Evolutionary conservation across 1,140 invertebrate species (phyloP).

Genomic region (Ostrea edulis): DNA sequence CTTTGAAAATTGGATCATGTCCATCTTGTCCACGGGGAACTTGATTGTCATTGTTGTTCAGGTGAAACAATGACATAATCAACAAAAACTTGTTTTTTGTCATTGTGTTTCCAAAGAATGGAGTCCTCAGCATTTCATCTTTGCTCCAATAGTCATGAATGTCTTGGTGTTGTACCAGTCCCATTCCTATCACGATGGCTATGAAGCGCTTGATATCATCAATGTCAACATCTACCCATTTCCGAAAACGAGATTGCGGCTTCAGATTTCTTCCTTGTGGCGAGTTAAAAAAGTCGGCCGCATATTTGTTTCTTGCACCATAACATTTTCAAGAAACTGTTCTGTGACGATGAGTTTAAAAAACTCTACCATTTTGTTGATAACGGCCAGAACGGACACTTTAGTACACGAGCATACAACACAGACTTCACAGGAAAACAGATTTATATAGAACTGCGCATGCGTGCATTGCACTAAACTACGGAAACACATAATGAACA

Average conservation of each 20-base stretch:
- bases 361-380: conserved; percentile 2
- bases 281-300: too few species aligned
- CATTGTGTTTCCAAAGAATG: conserved; percentile 45
- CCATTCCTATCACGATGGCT: conserved; percentile 35
- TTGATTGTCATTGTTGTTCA: conserved; percentile 22
- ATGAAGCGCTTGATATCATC: conserved; percentile 46
- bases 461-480: too few species aligned
- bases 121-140: conserved; percentile 25
- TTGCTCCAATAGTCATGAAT: conserved; percentile 33
- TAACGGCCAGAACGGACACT: too few species aligned
- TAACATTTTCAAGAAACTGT: not conserved
- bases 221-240: not conserved
- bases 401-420: too few species aligned
- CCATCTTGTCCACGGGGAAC: conserved; percentile 35
- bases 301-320: not conserved
- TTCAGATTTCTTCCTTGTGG: conserved; percentile 6
- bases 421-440: too few species aligned
- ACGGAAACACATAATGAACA: too few species aligned
- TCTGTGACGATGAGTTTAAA: not conserved
- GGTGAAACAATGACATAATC: conserved; percentile 27
- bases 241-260: not conserved
- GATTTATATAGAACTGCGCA: too few species aligned
- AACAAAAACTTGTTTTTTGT: conserved; percentile 23
- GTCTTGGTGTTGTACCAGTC: conserved; percentile 5
- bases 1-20: conserved; percentile 38